Percentiles rank a stretch among this genome's conserved stretches.
These are phyloP conservation scores for Ophion slaviceki DNA, from an alignment of 2,888 invertebrate genomes.

Conservation along the genomic window DNA sequence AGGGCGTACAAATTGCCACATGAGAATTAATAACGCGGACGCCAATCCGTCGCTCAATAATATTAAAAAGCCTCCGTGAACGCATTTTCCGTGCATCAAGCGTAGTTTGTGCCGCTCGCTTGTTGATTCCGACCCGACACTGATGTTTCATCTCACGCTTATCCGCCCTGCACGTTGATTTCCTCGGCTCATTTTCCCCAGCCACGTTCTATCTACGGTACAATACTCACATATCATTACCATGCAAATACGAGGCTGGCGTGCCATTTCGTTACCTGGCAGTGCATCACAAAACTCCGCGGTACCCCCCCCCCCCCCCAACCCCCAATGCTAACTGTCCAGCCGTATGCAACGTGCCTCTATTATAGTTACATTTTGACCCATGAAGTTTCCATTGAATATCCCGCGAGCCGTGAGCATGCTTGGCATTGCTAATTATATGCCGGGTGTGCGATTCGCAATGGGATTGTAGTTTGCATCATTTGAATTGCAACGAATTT, in stretches of 20 bases:
- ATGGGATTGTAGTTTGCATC: too few relatives aligned
- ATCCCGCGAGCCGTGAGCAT: slow-evolving; percentile 73
- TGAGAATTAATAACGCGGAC: slow-evolving; percentile 55
- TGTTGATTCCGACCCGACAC: slow-evolving; percentile 1
- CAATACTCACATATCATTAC: slow-evolving; percentile 79
- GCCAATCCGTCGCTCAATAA: slow-evolving; percentile 36
- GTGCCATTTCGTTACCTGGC: slow-evolving; percentile 68
- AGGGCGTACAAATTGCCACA: slow-evolving; percentile 37
- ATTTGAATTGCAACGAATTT: too few relatives aligned
- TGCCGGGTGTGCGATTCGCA: slow-evolving; percentile 71
- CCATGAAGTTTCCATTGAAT: slow-evolving; percentile 81
- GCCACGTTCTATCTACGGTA: slow-evolving; percentile 38
- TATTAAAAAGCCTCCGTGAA: slow-evolving; percentile 41
- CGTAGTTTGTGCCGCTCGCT: slow-evolving; percentile 14
- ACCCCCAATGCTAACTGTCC: slow-evolving; percentile 49
- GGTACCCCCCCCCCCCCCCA: slow-evolving; percentile 11
- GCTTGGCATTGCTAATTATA: slow-evolving; percentile 81
- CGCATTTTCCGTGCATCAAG: slow-evolving; percentile 2
- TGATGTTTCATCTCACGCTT: slow-evolving; percentile 25
- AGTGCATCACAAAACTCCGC: slow-evolving; percentile 34
- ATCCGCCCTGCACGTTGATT: slow-evolving; percentile 49
- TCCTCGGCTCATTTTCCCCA: slow-evolving; percentile 48
- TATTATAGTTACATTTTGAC: slow-evolving; percentile 82
- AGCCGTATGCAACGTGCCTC: slow-evolving; percentile 80
- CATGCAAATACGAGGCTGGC: slow-evolving; percentile 77